phyloP scores from a whole-genome alignment of 2,888 invertebrate species.

The Volucella inanis region DNA sequence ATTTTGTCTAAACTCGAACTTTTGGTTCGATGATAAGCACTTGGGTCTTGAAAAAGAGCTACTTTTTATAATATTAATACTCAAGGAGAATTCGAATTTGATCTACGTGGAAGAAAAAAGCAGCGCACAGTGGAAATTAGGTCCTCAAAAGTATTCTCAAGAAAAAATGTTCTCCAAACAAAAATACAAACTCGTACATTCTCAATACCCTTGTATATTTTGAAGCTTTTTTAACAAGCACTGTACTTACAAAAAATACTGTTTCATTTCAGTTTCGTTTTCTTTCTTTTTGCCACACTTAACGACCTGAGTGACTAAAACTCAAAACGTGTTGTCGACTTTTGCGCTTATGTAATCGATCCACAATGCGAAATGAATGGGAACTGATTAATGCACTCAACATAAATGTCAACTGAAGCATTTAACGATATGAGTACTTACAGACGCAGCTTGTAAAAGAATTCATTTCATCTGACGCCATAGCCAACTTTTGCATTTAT shows the following conservation, averaged over 20 bases:
- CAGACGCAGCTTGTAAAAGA: constrained; percentile 41
- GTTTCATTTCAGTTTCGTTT: no score
- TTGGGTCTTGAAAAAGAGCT: neutral
- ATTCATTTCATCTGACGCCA: constrained; percentile 44
- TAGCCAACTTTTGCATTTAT: constrained; percentile 30
- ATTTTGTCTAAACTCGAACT: no score
- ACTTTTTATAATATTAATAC: constrained; percentile 12
- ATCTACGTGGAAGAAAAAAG: neutral
- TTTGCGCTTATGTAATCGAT: constrained; percentile 65
- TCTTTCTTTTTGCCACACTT: neutral
- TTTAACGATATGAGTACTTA: constrained; percentile 4
- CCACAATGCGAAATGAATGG: constrained; percentile 72
- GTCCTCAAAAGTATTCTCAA: no score
- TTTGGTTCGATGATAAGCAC: no score
- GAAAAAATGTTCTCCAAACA: no score
- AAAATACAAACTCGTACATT: no score
- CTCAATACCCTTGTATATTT: no score
- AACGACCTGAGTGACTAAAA: constrained; percentile 30
- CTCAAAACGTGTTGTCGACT: constrained; percentile 39
- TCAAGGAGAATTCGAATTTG: constrained; percentile 13
- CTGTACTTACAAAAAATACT: no score
- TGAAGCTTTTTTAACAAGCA: no score
- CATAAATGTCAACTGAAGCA: neutral
- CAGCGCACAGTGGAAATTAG: no score
- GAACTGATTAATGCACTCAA: constrained; percentile 33